Percentiles rank a stretch among this genome's conserved stretches.
These are phyloP conservation scores for Agrypnus murinus DNA, from an alignment of 2,888 invertebrate genomes.

Conservation along the genomic window DNA sequence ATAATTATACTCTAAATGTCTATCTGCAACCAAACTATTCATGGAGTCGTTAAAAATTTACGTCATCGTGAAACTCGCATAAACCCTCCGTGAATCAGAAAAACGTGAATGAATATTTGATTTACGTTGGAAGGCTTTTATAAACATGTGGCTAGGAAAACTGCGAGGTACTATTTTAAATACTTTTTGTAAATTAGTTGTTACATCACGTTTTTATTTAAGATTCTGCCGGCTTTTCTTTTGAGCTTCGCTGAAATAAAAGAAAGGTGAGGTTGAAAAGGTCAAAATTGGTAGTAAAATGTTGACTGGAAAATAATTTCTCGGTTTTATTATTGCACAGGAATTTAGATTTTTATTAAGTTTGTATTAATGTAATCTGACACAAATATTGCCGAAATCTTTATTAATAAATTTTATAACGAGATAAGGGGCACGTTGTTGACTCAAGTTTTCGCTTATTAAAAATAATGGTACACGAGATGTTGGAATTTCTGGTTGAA, in stretches of 20 bases:
- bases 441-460: too few relatives aligned
- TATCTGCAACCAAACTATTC: slow-evolving; percentile 16
- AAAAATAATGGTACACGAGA: background rate
- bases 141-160: slow-evolving; percentile 2
- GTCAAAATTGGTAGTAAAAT: background rate
- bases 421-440: too few relatives aligned
- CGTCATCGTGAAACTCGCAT: slow-evolving; percentile 32
- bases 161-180: slow-evolving; percentile 18
- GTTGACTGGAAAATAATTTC: slow-evolving; percentile 12
- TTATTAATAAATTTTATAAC: background rate
- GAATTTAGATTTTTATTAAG: background rate
- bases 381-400: background rate
- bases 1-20: slow-evolving; percentile 19
- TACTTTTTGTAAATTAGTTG: background rate
- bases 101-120: slow-evolving; percentile 24
- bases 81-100: slow-evolving; percentile 31
- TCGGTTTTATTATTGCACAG: slow-evolving; percentile 10
- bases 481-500: background rate
- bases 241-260: background rate
- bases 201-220: slow-evolving; percentile 2
- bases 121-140: background rate
- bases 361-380: background rate
- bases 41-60: slow-evolving; percentile 25
- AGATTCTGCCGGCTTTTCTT: slow-evolving; percentile 4
- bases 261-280: slow-evolving; percentile 1